Evolutionary conservation across 2,797 vertebrate genomes (phyloP).

Genomic region (Danio albolineatus): DNA sequence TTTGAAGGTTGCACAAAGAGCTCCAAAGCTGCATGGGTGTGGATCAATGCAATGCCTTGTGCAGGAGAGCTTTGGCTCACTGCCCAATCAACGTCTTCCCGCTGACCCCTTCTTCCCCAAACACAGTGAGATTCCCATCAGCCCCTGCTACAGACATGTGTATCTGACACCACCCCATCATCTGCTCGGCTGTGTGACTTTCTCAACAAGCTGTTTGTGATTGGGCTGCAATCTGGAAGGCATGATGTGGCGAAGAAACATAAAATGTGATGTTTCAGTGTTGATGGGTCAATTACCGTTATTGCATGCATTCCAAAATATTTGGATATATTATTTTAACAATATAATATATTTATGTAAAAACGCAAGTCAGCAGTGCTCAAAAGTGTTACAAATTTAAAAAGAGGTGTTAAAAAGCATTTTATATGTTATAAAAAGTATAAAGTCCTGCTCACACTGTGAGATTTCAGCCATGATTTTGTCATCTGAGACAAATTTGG

Average conservation of each 20-base stretch:
- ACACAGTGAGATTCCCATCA: conserved; percentile 43
- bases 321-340: too few relatives aligned
- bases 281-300: conserved; percentile 58
- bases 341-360: too few relatives aligned
- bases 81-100: conserved; percentile 57
- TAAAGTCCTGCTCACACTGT: too few relatives aligned
- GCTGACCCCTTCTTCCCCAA: conserved; percentile 47
- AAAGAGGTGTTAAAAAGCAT: too few relatives aligned
- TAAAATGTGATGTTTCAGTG: conserved; percentile 44
- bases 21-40: conserved; percentile 66
- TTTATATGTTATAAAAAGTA: too few relatives aligned
- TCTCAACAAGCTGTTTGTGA: conserved; percentile 62
- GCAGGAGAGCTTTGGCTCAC: conserved; percentile 48
- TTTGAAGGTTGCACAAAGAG: conserved; percentile 75
- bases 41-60: conserved; percentile 62
- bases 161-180: conserved; percentile 49
- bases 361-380: conserved; percentile 41
- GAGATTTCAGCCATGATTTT: too few relatives aligned
- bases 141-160: conserved; percentile 47
- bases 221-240: conserved; percentile 60
- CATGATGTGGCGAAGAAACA: conserved; percentile 52
- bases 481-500: too few relatives aligned
- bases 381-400: conserved; percentile 53
- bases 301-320: too few relatives aligned
- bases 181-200: conserved; percentile 56